Conservation (phyloP, 2,113 vertebrate species). For the Aspidoscelis tigris region DNA sequence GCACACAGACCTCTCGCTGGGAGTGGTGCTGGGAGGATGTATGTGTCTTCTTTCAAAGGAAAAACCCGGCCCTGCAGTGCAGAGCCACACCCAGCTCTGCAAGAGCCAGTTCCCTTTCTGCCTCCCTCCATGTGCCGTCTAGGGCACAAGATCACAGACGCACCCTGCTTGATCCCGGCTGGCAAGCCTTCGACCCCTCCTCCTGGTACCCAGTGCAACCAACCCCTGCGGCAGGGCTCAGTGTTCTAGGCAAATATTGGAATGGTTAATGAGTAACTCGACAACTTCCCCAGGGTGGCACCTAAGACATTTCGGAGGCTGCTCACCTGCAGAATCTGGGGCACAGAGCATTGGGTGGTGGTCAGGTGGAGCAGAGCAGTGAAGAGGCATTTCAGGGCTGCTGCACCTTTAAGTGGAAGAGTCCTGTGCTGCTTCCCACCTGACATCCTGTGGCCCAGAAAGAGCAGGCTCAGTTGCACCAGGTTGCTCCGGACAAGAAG, state of each 20-base stretch:
- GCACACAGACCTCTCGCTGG: neutral
- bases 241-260: neutral
- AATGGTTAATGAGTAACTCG: slow-evolving; percentile 13
- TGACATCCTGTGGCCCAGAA: no score
- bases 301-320: neutral
- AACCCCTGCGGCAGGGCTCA: neutral
- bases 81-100: neutral
- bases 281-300: neutral
- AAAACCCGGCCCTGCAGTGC: no score
- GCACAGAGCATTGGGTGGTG: neutral
- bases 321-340: neutral
- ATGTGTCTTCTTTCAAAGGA: no score
- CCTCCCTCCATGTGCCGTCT: neutral
- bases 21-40: neutral
- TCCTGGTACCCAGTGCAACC: neutral
- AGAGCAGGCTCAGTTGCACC: no score
- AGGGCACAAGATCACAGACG: neutral
- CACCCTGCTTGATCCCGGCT: neutral
- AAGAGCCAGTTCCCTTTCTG: neutral
- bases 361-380: no score
- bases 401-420: no score
- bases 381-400: no score
- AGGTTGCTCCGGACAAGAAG: no score
- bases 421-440: neutral
- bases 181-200: neutral